Conservation (phyloP, 2,797 vertebrate genomes). For the Anabacerthia variegaticeps region DNA sequence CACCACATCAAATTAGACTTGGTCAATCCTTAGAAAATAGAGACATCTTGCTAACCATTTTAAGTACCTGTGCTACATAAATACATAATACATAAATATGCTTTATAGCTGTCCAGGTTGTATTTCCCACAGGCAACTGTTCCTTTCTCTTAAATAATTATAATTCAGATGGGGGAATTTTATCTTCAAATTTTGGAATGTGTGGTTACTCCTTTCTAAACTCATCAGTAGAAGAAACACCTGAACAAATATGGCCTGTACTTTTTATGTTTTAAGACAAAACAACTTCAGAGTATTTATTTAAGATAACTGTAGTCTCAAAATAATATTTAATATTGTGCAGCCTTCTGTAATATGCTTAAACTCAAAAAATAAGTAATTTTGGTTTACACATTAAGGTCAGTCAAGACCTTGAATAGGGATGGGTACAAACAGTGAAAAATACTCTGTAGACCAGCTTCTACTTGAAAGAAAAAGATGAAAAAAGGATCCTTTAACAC, state of each 20-base stretch:
- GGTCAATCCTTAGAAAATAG: neutral
- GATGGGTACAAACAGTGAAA: neutral
- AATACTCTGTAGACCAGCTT: neutral
- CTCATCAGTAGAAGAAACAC: neutral
- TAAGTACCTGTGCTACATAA: accelerated
- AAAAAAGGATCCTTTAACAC: neutral
- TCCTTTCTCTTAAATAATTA: neutral
- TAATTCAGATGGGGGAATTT: neutral
- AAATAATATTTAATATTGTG: neutral
- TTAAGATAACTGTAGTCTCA: neutral
- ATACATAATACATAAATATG: accelerated
- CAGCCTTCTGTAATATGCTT: neutral
- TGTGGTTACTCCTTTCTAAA: neutral
- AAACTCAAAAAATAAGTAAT: neutral
- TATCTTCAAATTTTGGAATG: neutral
- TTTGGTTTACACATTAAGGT: neutral
- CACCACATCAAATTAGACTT: neutral
- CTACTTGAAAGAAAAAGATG: neutral
- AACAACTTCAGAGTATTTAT: neutral
- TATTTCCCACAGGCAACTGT: neutral
- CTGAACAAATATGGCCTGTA: neutral
- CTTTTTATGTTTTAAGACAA: neutral
- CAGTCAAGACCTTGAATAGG: neutral
- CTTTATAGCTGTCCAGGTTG: accelerated
- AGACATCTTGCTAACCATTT: neutral